Conservation (phyloP, 2,888 invertebrate genomes). For the Ecliptopera silaceata region DNA sequence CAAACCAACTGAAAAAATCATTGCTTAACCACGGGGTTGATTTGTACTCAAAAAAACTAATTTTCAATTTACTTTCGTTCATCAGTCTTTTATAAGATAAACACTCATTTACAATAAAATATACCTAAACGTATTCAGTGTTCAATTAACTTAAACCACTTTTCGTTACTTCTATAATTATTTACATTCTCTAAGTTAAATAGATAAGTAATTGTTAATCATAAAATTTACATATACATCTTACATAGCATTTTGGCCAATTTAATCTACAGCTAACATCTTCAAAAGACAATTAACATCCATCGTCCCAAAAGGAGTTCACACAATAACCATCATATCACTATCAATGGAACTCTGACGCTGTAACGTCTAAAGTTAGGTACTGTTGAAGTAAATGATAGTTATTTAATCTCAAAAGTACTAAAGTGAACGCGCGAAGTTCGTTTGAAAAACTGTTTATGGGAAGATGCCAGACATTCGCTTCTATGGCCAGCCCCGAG, state of each 20-base stretch:
- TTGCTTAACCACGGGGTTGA: constrained; percentile 13
- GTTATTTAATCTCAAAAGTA: constrained; percentile 13
- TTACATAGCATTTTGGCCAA: constrained; percentile 54
- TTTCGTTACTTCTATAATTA: constrained; percentile 8
- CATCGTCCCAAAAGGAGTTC: constrained; percentile 16
- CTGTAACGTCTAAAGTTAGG: neutral
- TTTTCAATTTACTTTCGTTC: constrained; percentile 41
- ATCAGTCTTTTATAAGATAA: constrained; percentile 71
- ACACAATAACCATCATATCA: constrained; percentile 1
- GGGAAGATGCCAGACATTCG: constrained; percentile 27
- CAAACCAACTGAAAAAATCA: constrained; percentile 21
- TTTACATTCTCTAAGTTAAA: constrained; percentile 24
- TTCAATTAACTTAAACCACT: constrained; percentile 12
- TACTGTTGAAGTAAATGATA: neutral
- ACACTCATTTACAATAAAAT: constrained; percentile 19
- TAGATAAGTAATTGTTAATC: constrained; percentile 12
- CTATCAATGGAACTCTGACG: neutral
- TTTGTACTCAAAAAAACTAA: constrained; percentile 42
- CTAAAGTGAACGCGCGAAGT: constrained; percentile 15
- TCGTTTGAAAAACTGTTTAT: constrained; percentile 29
- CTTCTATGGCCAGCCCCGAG: constrained; percentile 32
- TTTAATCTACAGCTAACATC: constrained; percentile 54
- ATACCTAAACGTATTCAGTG: constrained; percentile 5
- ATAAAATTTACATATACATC: constrained; percentile 25
- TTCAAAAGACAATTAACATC: constrained; percentile 34